phyloP scores from a whole-genome alignment of 2,113 vertebrate genomes.

The Picathartes gymnocephalus region DNA sequence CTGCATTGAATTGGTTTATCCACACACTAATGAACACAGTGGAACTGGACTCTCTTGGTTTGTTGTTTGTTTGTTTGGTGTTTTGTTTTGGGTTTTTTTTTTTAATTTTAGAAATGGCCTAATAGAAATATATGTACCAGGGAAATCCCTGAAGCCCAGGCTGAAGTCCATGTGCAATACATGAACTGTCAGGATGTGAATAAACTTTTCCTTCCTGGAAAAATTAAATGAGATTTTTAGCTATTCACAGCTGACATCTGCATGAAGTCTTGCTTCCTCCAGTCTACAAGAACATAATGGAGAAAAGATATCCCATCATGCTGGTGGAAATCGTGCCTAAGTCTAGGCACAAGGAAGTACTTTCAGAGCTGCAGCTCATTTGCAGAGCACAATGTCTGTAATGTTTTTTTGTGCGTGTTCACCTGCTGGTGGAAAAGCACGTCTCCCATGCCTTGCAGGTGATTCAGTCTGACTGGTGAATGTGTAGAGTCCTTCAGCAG shows the following conservation, averaged over 20 bases:
- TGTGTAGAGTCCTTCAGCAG: not conserved
- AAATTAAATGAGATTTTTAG: not conserved
- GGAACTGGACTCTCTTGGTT: not conserved
- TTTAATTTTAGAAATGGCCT: not conserved
- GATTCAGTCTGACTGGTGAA: not conserved
- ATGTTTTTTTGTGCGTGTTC: not conserved
- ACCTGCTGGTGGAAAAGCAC: not conserved
- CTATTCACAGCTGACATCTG: not conserved
- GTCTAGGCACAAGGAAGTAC: not conserved
- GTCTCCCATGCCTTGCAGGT: not conserved
- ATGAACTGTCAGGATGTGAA: not conserved
- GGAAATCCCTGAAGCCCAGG: not conserved
- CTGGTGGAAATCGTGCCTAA: not conserved
- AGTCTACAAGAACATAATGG: not conserved
- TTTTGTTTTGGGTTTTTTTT: accelerated
- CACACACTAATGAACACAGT: not conserved
- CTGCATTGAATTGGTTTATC: not conserved
- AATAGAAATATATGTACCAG: not conserved
- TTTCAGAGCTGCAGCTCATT: not conserved
- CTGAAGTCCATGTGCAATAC: not conserved
- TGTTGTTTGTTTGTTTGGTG: no score
- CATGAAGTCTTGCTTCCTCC: not conserved
- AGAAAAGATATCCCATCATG: not conserved
- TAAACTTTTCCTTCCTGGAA: not conserved
- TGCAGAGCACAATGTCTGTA: not conserved